Base-by-base conservation (phyloP, 2,113 vertebrate species). In the Orycteropus afer region DNA sequence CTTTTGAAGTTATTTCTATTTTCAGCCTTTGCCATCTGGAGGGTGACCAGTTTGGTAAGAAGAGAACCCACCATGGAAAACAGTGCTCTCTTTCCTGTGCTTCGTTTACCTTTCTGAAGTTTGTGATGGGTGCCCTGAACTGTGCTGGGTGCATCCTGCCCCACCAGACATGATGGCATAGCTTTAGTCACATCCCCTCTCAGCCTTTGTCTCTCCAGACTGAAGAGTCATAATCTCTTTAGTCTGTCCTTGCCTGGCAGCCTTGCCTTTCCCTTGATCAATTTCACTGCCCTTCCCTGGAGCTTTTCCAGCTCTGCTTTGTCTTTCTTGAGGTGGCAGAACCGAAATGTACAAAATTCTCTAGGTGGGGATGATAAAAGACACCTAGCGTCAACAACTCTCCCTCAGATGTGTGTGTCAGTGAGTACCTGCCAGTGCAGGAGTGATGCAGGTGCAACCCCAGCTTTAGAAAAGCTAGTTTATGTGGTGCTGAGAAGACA, bases 251-350 rank as follows among this genome's bases (percentile, higher is more conserved):
- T 45, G 3, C 87, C 34, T 22, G 69, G 95, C 82, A 55, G 74
- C 53, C 42, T 3, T 12, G 34, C 61, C 65, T 76, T 45, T 23
- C 47, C 86, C 90, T 55, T 12, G 29, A 86, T 90, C 47, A 20
- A 27, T 14, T 20, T 42, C 51, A 82, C 86, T 34, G 85, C 85
- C 59, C 57, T 92, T 61, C 85, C 49, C 91, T 84, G 81, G 93
- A 67, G 45, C 45, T 74, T 15, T 71, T 37, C 83, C 86, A 78
- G 59, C 49, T 69, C 8, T 0, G 11, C 61, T 65, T 13, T 14
- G 22, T 93, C 97, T 76, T 82, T 59, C 89, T 82, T 15, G 67
- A 85, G 81, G 80, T 23, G 67, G 69, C 83, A 81, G 37, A 81
- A 69, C 81, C 8, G 3, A 87, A 51, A 83, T 0, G 55, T 25